Evolutionary conservation across 2,797 vertebrate species (phyloP), one percentile per base, ranked within the genome.

Genomic region (Sebastes kiyomatsui): DNA sequence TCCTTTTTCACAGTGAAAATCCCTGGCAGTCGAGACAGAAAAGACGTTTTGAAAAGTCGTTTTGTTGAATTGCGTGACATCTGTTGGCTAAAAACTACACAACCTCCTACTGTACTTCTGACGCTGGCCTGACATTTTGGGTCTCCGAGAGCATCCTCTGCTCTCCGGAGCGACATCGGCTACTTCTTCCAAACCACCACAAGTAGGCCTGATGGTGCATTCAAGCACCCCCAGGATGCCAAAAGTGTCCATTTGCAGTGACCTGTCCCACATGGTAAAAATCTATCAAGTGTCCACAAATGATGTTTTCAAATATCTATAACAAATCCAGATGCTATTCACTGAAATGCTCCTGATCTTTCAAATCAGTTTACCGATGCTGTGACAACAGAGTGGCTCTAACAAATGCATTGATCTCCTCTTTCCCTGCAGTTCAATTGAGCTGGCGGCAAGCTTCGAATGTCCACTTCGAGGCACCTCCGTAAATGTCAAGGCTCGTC

Each of bases 391-490:
- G 54, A 67, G 83, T 83, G 86, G 84, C 83, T 84, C 78, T 33
- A 67, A 82, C 84, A 72, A 72, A 87, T 67, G 64, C 79, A 52
- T 35, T 54, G 42, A 49, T 80, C 75, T 75, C 67, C 72, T 73
- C 81, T 35, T 78, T 78, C 82, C 79, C 58, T 56, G 78, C 65
- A 2, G 59, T 70, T 94, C 95, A 99, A 96, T 99, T 99, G 95
- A 99, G 96, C 90, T 99, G 98, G 81, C 97, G 98, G 70, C 98
- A 99, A 72, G 98, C 97, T 92, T 99, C 98, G 10, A 99, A 99
- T 89, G 98, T 98, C 98, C 98, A 99, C 92, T 99, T 99, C 32
- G 97, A 98, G 91, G 97, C 97, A 1, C 98, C 98, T 1, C 98
- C 98, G 5, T 97, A 98, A 94, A 99, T 96, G 71, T 99, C 98